A percentile compares a stretch with the other conserved stretches of the same genome.
phyloP scores from a whole-genome alignment of 1,140 invertebrate genomes.

The Cryptotermes secundus region DNA sequence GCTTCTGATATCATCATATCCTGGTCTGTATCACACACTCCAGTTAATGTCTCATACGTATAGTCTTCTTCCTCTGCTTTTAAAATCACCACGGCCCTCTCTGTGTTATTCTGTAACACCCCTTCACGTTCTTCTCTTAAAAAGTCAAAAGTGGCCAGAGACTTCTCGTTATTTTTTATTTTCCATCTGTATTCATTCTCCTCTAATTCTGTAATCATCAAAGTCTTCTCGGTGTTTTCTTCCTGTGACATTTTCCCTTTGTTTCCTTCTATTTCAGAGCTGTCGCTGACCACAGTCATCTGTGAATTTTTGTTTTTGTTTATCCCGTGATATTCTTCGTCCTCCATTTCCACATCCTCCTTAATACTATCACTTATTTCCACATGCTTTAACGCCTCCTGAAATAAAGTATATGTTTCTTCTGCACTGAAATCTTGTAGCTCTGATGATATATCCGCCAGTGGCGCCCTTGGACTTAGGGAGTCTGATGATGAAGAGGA shows the following conservation, averaged over 20 bases:
- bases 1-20: neutral
- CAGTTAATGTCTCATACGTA: neutral
- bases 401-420: no score
- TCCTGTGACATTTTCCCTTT: neutral
- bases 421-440: neutral
- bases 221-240: neutral
- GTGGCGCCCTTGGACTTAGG: slow-evolving; percentile 25
- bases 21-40: neutral
- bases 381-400: no score
- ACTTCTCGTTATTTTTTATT: no score
- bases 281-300: neutral
- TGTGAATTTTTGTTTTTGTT: no score
- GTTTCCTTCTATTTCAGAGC: neutral
- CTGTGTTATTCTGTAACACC: neutral
- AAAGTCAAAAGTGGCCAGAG: no score
- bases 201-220: no score
- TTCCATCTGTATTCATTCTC: no score
- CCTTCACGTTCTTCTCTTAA: neutral
- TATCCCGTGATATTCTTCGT: no score
- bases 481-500: slow-evolving; percentile 12
- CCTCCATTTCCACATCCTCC: no score
- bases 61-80: neutral
- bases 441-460: neutral
- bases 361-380: no score
- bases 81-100: neutral